A percentile compares a stretch with the other conserved stretches of the same genome.
Evolutionary conservation across 2,113 vertebrate genomes (phyloP).

Genomic region (Eolophus roseicapilla): DNA sequence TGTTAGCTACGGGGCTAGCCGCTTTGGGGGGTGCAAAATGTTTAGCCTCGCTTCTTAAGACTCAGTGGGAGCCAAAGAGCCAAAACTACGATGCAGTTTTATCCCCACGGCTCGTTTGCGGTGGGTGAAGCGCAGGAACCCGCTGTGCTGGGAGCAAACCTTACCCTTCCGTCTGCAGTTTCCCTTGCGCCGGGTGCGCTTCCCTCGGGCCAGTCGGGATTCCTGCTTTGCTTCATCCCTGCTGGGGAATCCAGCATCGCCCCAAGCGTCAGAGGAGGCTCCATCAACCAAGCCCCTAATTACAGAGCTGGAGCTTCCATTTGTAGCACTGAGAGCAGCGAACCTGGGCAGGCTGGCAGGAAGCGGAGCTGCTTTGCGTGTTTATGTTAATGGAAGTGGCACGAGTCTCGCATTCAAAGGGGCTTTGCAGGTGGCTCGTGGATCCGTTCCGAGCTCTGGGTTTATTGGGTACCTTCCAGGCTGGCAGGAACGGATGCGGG

Average conservation of each 20-base stretch:
- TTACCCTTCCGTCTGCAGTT: neutral
- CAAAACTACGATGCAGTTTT: fast-evolving
- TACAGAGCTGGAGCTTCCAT: neutral
- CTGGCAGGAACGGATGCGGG: neutral
- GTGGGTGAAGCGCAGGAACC: neutral
- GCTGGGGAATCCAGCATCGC: neutral
- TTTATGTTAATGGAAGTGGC: neutral
- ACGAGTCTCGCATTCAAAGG: neutral
- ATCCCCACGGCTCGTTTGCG: fast-evolving
- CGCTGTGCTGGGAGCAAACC: neutral
- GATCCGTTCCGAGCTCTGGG: neutral
- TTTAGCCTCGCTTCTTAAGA: neutral
- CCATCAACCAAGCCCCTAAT: neutral
- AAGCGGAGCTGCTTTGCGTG: constrained; percentile 7
- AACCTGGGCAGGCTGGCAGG: neutral
- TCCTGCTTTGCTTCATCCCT: neutral
- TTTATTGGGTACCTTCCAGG: neutral
- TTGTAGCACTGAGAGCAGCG: neutral
- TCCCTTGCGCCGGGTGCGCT: neutral
- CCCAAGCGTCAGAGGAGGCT: neutral
- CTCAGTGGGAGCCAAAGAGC: neutral
- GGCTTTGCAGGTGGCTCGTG: neutral
- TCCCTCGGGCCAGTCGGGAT: neutral
- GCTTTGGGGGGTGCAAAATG: neutral
- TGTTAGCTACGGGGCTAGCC: neutral